phyloP scores from a whole-genome alignment of 2,113 vertebrate species.

The Thalassarche chlororhynchos region DNA sequence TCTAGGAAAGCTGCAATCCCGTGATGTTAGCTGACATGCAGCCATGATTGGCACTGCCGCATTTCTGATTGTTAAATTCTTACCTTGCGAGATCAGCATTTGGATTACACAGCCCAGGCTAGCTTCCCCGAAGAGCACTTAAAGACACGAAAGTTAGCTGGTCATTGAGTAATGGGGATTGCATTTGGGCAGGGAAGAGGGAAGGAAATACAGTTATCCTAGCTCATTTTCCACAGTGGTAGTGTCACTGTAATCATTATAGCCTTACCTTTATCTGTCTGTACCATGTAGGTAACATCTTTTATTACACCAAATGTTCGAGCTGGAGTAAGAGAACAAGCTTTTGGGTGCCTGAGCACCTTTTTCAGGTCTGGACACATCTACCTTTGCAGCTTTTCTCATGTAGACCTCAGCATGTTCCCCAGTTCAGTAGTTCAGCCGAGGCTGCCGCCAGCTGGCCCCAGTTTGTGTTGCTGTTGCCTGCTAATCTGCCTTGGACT shows the following conservation, averaged over 20 bases:
- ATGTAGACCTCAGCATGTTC: background rate
- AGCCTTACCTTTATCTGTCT: background rate
- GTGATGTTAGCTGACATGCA: background rate
- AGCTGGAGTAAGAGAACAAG: background rate
- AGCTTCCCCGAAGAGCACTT: background rate
- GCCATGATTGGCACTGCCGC: background rate
- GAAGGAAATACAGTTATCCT: background rate
- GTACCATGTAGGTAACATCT: background rate
- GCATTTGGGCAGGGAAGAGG: background rate
- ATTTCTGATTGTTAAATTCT: background rate
- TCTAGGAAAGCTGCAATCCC: background rate
- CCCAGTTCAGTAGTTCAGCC: background rate
- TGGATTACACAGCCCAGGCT: background rate
- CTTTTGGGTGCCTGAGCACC: background rate
- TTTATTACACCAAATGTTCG: background rate
- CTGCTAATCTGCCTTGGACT: background rate
- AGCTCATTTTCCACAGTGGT: background rate
- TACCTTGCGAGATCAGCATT: background rate
- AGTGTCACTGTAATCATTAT: background rate
- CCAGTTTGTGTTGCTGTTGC: background rate
- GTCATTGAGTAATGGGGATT: background rate
- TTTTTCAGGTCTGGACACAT: background rate
- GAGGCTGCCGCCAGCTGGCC: constrained; percentile 9
- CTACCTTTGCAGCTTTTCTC: background rate
- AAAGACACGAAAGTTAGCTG: background rate